Evolutionary conservation across 2,888 invertebrate genomes (phyloP).

Genomic region (Isotomurus palustris): DNA sequence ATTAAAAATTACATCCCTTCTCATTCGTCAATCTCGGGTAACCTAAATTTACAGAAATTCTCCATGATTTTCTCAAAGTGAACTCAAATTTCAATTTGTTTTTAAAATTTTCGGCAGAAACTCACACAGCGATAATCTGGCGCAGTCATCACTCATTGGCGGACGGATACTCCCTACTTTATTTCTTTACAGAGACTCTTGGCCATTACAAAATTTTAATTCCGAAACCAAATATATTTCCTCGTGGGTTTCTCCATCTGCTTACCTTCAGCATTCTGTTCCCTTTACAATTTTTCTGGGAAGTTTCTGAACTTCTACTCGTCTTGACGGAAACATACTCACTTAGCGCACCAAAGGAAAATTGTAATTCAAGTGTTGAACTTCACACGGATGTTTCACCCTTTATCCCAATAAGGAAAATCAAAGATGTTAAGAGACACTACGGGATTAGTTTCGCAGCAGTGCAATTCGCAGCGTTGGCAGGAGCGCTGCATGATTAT

Average conservation of each 20-base stretch:
- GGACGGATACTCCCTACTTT: conserved; percentile 11
- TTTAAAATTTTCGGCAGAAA: too few relatives aligned
- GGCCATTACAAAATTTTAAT: neutral
- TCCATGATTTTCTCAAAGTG: too few relatives aligned
- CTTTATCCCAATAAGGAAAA: conserved; percentile 4
- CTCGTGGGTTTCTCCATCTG: too few relatives aligned
- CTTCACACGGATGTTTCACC: neutral
- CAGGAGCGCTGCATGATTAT: conserved; percentile 6
- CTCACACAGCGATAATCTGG: conserved; percentile 4
- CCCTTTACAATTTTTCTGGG: too few relatives aligned
- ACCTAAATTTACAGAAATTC: too few relatives aligned
- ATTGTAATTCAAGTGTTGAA: too few relatives aligned
- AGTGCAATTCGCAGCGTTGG: conserved; percentile 3
- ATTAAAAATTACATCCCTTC: neutral
- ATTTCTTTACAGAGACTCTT: neutral
- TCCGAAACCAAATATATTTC: too few relatives aligned
- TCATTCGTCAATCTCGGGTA: too few relatives aligned
- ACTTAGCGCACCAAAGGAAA: too few relatives aligned
- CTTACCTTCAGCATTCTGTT: too few relatives aligned
- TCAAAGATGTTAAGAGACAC: neutral
- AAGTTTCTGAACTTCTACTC: too few relatives aligned
- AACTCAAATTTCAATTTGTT: too few relatives aligned
- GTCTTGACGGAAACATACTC: neutral
- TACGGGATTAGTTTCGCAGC: conserved; percentile 2
- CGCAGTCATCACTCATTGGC: conserved; percentile 14